Conservation (phyloP, 2,113 vertebrate genomes). For the Cottus gobio region DNA sequence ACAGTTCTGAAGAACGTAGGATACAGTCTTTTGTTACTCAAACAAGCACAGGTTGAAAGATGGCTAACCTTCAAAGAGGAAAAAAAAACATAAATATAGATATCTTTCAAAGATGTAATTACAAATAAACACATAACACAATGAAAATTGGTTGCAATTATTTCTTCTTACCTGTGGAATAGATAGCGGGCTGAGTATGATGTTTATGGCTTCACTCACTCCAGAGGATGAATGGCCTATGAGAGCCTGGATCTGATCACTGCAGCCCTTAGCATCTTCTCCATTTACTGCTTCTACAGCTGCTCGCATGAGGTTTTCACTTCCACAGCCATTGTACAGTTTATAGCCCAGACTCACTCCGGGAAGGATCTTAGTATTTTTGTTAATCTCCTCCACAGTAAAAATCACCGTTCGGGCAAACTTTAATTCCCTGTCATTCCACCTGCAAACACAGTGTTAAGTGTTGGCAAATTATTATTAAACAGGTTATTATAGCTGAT, state of each 20-base stretch:
- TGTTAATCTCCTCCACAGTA: constrained; percentile 75
- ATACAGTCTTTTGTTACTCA: constrained; percentile 69
- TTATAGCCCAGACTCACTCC: constrained; percentile 72
- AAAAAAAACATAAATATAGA: background rate
- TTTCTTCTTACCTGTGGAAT: constrained; percentile 68
- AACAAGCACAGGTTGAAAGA: constrained; percentile 72
- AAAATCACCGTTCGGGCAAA: constrained; percentile 75
- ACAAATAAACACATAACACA: background rate
- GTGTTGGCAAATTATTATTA: background rate
- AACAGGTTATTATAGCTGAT: background rate
- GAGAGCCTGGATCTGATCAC: constrained; percentile 55
- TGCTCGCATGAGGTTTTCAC: constrained; percentile 66
- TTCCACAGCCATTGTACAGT: constrained; percentile 68
- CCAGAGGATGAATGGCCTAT: constrained; percentile 77
- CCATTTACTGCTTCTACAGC: constrained; percentile 63
- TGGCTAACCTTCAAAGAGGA: constrained; percentile 70
- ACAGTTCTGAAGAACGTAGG: constrained; percentile 76
- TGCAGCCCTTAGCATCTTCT: constrained; percentile 36
- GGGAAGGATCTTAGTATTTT: constrained; percentile 59
- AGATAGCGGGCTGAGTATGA: constrained; percentile 52
- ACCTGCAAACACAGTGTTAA: constrained; percentile 47
- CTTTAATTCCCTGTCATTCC: constrained; percentile 71
- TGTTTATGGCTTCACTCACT: constrained; percentile 61
- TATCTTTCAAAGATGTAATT: background rate
- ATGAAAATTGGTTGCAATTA: background rate